Evolutionary conservation across 2,113 vertebrate species (phyloP).

Genomic region (Natator depressus): DNA sequence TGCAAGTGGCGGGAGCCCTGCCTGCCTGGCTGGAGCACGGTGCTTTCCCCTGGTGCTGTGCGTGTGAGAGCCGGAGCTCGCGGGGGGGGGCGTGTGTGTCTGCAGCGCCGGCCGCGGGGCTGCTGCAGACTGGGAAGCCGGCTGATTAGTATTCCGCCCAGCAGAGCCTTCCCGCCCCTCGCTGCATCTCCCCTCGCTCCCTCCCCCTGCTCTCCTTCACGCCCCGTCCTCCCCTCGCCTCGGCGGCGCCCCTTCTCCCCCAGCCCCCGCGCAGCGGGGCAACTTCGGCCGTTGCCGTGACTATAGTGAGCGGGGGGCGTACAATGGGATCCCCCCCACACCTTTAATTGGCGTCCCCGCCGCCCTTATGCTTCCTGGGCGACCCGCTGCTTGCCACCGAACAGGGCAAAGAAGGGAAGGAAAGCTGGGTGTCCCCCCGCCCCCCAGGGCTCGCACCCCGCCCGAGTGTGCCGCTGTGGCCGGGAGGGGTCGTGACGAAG

Average conservation of each 20-base stretch:
- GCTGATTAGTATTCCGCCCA: slow-evolving; percentile 67
- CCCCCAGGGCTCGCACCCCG: background rate
- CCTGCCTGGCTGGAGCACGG: background rate
- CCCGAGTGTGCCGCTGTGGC: background rate
- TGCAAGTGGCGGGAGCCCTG: background rate
- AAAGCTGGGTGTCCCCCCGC: background rate
- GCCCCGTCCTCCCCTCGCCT: background rate
- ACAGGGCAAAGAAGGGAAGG: background rate
- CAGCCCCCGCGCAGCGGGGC: background rate
- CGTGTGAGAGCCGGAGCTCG: background rate
- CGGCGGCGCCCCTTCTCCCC: background rate
- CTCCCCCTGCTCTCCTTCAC: background rate
- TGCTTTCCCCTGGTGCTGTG: background rate
- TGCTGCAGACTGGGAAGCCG: slow-evolving; percentile 46
- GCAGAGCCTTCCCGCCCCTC: slow-evolving; percentile 51
- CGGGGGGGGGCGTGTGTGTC: background rate
- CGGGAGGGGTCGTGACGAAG: background rate
- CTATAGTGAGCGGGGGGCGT: background rate
- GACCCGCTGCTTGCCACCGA: background rate
- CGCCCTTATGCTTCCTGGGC: background rate
- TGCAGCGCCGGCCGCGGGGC: slow-evolving; percentile 26
- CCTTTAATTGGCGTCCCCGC: background rate
- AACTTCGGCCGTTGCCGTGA: background rate
- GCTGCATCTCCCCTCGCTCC: slow-evolving; percentile 10
- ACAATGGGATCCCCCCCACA: background rate